A percentile compares a stretch with the other conserved stretches of the same genome.
These are phyloP conservation scores for Hirudinaria manillensis DNA, from an alignment of 2,888 invertebrate species.

Conservation along the genomic window DNA sequence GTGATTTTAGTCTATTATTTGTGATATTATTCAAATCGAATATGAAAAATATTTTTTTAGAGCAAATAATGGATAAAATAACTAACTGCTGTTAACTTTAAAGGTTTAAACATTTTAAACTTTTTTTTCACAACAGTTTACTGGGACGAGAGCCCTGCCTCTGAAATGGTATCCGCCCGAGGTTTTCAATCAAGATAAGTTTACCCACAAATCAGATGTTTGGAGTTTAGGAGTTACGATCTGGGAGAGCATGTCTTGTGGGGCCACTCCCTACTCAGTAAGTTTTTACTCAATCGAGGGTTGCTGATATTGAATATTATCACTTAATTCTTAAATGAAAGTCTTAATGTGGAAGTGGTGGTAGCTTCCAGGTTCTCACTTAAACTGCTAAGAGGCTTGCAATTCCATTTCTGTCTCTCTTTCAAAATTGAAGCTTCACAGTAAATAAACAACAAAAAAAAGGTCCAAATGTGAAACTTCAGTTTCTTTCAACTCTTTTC, in stretches of 20 bases:
- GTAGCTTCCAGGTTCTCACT: background rate
- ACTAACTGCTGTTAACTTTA: no score
- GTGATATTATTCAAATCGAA: no score
- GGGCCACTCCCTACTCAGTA: background rate
- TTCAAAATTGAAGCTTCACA: background rate
- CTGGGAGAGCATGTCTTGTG: constrained; percentile 14
- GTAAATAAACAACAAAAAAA: background rate
- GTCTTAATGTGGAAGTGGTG: background rate
- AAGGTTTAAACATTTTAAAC: no score
- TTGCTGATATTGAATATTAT: no score
- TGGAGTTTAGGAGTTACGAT: constrained; percentile 13
- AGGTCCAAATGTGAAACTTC: no score
- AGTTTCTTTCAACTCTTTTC: background rate
- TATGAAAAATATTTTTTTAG: no score
- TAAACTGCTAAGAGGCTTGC: no score
- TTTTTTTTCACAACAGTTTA: constrained; percentile 8
- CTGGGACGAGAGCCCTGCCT: background rate
- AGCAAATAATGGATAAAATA: no score
- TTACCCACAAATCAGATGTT: constrained; percentile 7
- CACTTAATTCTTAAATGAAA: no score
- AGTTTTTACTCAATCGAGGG: background rate
- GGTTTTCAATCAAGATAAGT: background rate
- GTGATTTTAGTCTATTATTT: no score
- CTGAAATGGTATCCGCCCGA: constrained; percentile 15
- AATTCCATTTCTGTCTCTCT: no score